Conservation (phyloP, 1,140 invertebrate species). For the Eubasilissa regina region DNA sequence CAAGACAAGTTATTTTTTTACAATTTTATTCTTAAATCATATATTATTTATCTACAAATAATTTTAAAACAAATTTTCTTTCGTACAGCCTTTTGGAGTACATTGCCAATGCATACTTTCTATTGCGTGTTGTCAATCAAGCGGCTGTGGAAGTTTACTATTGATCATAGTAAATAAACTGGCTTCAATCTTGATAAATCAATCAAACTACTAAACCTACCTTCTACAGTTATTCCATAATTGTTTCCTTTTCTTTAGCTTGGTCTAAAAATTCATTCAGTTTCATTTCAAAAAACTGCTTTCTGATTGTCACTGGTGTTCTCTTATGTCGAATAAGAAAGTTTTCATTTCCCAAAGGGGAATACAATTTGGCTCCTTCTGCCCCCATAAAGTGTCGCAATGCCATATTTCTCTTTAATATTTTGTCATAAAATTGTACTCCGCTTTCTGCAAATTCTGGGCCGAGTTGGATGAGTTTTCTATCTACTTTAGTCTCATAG, state of each 20-base stretch:
- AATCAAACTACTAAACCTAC: not conserved
- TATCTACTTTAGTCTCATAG: slow-evolving; percentile 77
- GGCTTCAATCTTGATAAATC: not conserved
- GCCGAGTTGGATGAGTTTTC: slow-evolving; percentile 74
- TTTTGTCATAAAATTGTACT: slow-evolving; percentile 82
- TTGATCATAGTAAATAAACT: not conserved
- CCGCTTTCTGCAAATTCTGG: slow-evolving; percentile 80
- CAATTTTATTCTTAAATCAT: too few species aligned
- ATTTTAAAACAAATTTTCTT: too few species aligned
- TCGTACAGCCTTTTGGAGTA: not conserved
- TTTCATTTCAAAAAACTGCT: slow-evolving; percentile 74
- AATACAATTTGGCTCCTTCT: slow-evolving; percentile 74
- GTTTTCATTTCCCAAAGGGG: slow-evolving; percentile 80
- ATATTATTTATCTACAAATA: too few species aligned
- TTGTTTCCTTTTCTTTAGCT: not conserved
- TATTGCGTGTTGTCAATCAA: not conserved
- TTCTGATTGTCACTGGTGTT: slow-evolving; percentile 76
- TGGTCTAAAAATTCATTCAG: slow-evolving; percentile 31
- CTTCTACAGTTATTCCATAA: not conserved
- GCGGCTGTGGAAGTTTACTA: not conserved
- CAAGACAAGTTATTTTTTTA: too few species aligned
- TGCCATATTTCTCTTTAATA: slow-evolving; percentile 81
- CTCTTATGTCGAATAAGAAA: slow-evolving; percentile 76
- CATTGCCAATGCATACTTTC: not conserved
- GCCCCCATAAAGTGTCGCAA: slow-evolving; percentile 77